Evolutionary conservation across 2,888 invertebrate genomes (phyloP).

Genomic region (Mamestra brassicae): DNA sequence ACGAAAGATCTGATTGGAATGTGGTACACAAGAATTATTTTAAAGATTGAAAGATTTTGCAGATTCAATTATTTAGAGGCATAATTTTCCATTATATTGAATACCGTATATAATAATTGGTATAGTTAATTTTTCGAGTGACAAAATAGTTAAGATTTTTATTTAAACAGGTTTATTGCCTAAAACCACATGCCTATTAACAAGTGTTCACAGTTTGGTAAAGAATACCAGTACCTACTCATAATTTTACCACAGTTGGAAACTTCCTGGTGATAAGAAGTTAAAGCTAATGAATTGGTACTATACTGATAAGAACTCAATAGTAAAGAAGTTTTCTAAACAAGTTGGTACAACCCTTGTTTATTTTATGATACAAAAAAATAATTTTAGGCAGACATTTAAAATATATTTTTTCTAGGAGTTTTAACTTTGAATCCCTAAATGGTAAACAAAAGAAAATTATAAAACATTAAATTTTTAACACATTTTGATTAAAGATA

Average conservation of each 20-base stretch:
- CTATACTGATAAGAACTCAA: background rate
- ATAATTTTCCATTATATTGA: slow-evolving; percentile 8
- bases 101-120: background rate
- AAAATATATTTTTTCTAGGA: background rate
- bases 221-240: background rate
- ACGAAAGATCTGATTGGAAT: slow-evolving; percentile 83
- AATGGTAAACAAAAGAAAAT: background rate
- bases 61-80: slow-evolving; percentile 28
- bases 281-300: background rate
- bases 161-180: background rate
- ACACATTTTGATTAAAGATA: slow-evolving; percentile 10
- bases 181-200: background rate
- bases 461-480: background rate
- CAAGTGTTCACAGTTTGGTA: background rate
- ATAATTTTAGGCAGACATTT: background rate
- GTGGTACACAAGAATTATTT: slow-evolving; percentile 66
- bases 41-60: slow-evolving; percentile 26
- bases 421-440: background rate
- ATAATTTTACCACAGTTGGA: background rate
- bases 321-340: background rate
- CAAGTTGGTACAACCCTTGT: background rate
- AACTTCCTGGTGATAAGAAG: background rate
- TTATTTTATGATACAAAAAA: background rate
- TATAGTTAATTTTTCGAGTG: background rate
- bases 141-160: background rate